phyloP scores from a whole-genome alignment of 1,140 invertebrate species.

The Chironomus tepperi region DNA sequence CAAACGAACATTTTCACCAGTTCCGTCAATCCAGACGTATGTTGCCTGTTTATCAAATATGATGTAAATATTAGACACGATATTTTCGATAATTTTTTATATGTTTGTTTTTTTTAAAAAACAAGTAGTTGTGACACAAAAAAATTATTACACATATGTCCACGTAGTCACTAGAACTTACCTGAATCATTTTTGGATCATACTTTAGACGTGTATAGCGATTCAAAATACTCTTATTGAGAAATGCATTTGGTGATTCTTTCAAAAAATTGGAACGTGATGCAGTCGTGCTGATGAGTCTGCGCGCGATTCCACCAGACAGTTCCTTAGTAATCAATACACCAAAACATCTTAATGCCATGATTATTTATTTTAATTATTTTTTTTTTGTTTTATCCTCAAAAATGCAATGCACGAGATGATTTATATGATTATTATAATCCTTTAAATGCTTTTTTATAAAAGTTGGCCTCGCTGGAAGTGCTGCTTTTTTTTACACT shows the following conservation, averaged over 20 bases:
- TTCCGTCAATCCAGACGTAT: slow-evolving; percentile 94
- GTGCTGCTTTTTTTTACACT: neutral
- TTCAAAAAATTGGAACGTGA: slow-evolving; percentile 38
- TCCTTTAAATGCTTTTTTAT: too few species aligned
- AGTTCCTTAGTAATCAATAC: slow-evolving; percentile 37
- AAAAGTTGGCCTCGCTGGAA: too few species aligned
- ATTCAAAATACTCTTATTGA: slow-evolving; percentile 60
- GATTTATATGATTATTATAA: neutral
- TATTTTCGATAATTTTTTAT: neutral
- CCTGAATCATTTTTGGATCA: slow-evolving; percentile 55
- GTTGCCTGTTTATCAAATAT: slow-evolving; percentile 47
- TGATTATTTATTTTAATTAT: slow-evolving; percentile 27
- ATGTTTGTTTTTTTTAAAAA: too few species aligned
- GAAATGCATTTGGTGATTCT: slow-evolving; percentile 59
- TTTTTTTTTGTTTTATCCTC: neutral
- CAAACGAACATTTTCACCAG: slow-evolving; percentile 71
- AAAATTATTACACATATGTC: too few species aligned
- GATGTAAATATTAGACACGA: neutral
- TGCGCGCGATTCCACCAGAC: slow-evolving; percentile 28
- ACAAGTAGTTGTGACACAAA: too few species aligned
- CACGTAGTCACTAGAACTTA: slow-evolving; percentile 36
- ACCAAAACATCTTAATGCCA: slow-evolving; percentile 38
- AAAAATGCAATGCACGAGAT: neutral
- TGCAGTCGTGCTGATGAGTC: slow-evolving; percentile 30
- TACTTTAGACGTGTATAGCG: slow-evolving; percentile 61